Conservation (phyloP, 2,888 invertebrate species). For the Heteropelma amictum region DNA sequence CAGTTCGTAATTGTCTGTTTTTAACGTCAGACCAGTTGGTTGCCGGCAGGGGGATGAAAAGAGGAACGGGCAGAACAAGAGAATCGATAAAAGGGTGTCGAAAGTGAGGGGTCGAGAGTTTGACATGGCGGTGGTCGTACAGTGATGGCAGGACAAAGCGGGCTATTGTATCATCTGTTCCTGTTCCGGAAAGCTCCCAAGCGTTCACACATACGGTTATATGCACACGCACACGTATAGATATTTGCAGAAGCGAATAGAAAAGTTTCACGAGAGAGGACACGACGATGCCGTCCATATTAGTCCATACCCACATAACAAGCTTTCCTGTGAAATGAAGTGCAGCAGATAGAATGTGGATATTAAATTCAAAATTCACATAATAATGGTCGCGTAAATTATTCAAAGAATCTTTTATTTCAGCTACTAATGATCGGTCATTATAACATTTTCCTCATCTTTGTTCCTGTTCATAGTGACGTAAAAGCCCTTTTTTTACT, state of each 20-base stretch:
- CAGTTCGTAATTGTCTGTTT: slow-evolving; percentile 50
- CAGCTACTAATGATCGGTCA: neutral
- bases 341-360: slow-evolving; percentile 7
- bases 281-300: slow-evolving; percentile 1
- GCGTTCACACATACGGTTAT: slow-evolving; percentile 13
- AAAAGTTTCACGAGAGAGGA: slow-evolving; percentile 32
- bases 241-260: slow-evolving; percentile 4
- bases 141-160: slow-evolving; percentile 57
- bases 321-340: slow-evolving; percentile 27
- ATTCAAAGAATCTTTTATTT: neutral
- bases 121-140: slow-evolving; percentile 58
- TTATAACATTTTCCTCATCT: neutral
- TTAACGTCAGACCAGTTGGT: slow-evolving; percentile 44
- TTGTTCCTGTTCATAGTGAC: too few relatives aligned
- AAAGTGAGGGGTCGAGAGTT: slow-evolving; percentile 56
- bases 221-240: neutral
- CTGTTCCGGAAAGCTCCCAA: slow-evolving; percentile 54
- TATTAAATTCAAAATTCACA: slow-evolving; percentile 11
- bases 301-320: slow-evolving; percentile 34
- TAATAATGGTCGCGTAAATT: neutral
- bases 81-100: slow-evolving; percentile 57
- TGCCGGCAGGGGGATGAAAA: slow-evolving; percentile 20
- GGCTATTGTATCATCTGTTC: slow-evolving; percentile 57
- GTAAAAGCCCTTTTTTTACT: neutral
- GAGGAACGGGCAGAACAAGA: slow-evolving; percentile 42